Conservation (phyloP, 2,113 vertebrate genomes). For the Ivindomyrus marchei region DNA sequence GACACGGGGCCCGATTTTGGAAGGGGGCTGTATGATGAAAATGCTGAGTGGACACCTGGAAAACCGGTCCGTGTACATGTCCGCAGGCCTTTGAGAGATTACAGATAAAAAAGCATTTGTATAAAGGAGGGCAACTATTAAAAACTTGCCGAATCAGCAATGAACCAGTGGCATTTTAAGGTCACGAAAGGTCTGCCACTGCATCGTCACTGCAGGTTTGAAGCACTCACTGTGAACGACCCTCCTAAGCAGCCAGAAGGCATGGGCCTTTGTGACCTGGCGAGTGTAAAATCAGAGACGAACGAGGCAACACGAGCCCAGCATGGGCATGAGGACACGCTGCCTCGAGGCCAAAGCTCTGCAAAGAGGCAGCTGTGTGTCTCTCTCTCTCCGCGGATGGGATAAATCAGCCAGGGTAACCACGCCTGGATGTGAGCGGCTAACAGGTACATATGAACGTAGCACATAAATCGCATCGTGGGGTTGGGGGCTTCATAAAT, state of each 20-base stretch:
- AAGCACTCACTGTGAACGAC: background rate
- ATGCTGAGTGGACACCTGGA: background rate
- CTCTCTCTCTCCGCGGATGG: constrained; percentile 39
- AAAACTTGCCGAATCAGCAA: background rate
- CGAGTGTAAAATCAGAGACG: background rate
- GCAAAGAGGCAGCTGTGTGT: constrained; percentile 12
- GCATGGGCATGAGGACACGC: background rate
- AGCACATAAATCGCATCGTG: constrained; percentile 32
- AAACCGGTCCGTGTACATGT: background rate
- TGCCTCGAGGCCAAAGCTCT: constrained; percentile 29
- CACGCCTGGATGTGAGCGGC: constrained; percentile 41
- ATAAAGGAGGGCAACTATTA: background rate
- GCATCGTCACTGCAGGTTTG: background rate
- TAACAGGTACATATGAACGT: constrained; percentile 47
- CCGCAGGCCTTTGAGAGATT: background rate
- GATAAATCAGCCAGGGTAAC: constrained; percentile 46
- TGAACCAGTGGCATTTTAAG: background rate
- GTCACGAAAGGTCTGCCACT: background rate
- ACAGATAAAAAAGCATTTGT: background rate
- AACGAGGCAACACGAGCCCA: background rate
- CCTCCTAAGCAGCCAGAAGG: background rate
- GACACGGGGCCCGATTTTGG: background rate
- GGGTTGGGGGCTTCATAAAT: constrained; percentile 43
- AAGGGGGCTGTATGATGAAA: background rate
- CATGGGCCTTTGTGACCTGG: background rate